Evolutionary conservation across 2,113 vertebrate species (phyloP).

Genomic region (Vireo altiloquus): DNA sequence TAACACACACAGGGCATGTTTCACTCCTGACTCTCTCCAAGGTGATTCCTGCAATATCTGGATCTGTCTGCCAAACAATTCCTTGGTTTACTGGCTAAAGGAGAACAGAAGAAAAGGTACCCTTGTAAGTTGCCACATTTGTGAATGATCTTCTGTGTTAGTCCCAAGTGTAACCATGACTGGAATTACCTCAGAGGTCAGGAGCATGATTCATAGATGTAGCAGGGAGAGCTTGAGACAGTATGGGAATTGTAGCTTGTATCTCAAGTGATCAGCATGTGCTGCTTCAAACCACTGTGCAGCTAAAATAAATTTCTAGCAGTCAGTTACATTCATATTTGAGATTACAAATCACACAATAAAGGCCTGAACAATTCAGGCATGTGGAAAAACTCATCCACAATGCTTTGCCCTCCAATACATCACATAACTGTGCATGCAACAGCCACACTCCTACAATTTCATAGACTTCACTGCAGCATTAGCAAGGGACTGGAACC

Average conservation of each 20-base stretch:
- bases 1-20: neutral
- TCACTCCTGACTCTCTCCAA: neutral
- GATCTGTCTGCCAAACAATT: neutral
- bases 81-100: neutral
- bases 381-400: neutral
- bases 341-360: neutral
- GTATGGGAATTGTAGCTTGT: neutral
- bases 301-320: neutral
- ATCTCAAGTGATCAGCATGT: neutral
- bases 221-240: neutral
- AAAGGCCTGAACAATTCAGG: neutral
- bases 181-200: neutral
- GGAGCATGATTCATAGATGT: neutral
- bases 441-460: neutral
- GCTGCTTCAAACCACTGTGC: neutral
- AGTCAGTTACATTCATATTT: neutral
- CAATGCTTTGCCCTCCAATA: neutral
- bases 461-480: neutral
- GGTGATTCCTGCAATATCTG: neutral
- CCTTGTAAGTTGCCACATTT: neutral
- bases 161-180: neutral
- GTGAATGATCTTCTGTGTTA: neutral
- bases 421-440: rapidly evolving
- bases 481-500: neutral
- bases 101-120: neutral